Evolutionary conservation across 2,113 vertebrate species (phyloP).

Genomic region (Plectropomus leopardus): DNA sequence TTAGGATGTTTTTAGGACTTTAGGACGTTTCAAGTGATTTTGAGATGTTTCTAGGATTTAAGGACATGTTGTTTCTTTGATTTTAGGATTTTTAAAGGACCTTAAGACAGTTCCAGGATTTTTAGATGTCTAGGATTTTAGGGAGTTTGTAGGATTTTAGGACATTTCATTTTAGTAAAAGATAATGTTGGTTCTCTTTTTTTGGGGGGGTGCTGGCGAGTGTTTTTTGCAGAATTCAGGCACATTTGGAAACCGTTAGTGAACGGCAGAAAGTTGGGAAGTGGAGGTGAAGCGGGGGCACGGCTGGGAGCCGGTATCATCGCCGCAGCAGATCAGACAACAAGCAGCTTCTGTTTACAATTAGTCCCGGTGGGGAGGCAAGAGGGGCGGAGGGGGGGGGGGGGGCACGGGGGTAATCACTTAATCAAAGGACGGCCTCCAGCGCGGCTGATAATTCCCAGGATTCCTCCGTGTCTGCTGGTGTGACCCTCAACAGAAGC

Average conservation of each 20-base stretch:
- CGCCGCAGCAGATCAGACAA: conserved; percentile 62
- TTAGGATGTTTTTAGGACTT: too few species aligned
- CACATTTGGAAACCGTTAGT: conserved; percentile 84
- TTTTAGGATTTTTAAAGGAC: too few species aligned
- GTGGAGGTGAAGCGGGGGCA: conserved; percentile 32
- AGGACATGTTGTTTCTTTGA: too few species aligned
- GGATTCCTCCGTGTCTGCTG: conserved; percentile 15
- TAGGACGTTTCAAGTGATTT: too few species aligned
- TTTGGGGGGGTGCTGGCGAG: not conserved
- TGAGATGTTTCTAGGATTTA: too few species aligned
- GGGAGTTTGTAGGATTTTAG: too few species aligned
- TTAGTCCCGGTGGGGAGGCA: conserved; percentile 60
- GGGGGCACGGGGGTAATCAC: conserved; percentile 44
- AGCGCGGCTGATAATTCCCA: conserved; percentile 29
- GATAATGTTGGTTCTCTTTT: not conserved
- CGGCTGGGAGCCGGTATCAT: conserved; percentile 33
- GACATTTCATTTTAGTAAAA: too few species aligned
- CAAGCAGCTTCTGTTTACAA: conserved; percentile 78
- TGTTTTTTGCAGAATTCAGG: not conserved
- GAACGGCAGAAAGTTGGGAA: conserved; percentile 68
- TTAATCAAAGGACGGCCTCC: conserved; percentile 67
- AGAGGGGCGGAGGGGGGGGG: not conserved
- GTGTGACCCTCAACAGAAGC: not conserved
- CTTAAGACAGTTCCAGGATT: too few species aligned
- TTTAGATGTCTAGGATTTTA: too few species aligned